Evolutionary conservation across 2,888 invertebrate species (phyloP).

Genomic region (Morpho achilles): DNA sequence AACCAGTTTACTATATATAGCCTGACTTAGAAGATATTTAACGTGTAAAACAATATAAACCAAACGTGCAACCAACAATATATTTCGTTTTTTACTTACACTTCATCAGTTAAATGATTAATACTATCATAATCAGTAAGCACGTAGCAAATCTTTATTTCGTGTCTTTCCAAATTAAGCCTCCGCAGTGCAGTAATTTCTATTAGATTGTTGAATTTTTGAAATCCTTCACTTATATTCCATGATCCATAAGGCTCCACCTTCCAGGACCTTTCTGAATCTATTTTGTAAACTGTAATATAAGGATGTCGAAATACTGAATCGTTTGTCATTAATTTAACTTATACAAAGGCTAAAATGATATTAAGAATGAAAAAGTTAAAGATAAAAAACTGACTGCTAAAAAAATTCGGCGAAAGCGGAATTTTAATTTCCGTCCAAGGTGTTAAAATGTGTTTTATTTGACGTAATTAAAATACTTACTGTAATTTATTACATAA

Average conservation of each 20-base stretch:
- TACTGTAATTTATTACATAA: conserved; percentile 46
- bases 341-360: no score
- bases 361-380: no score
- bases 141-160: conserved; percentile 77
- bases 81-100: conserved; percentile 49
- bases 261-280: conserved; percentile 40
- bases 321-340: no score
- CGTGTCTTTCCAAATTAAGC: conserved; percentile 60
- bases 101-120: conserved; percentile 79
- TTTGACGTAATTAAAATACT: conserved; percentile 28
- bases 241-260: conserved; percentile 53
- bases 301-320: no score
- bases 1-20: no score
- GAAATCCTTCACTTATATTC: conserved; percentile 40
- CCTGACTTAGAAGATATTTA: no score
- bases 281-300: conserved; percentile 59
- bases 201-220: conserved; percentile 31
- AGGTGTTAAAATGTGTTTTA: no score
- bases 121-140: conserved; percentile 79
- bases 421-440: no score
- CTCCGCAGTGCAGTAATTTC: conserved; percentile 56
- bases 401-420: no score
- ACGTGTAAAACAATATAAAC: no score
- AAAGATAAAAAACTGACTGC: no score
- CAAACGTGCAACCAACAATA: no score